These are phyloP conservation scores for Psittacara wagleri DNA, from an alignment of 2,113 vertebrate species.

Conservation along the genomic window DNA sequence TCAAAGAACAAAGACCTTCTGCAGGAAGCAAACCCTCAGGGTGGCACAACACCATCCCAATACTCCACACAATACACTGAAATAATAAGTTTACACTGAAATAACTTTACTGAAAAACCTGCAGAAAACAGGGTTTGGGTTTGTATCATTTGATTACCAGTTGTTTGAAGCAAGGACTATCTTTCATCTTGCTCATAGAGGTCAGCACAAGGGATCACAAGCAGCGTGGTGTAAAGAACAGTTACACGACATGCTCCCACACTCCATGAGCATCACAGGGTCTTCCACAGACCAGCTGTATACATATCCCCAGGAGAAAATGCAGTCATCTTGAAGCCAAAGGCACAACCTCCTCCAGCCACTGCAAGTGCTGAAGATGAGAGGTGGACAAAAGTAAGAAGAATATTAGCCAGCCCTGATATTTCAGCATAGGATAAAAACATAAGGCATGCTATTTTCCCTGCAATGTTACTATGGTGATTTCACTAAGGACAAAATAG, in stretches of 20 bases:
- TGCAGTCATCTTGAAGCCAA: background rate
- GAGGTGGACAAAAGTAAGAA: background rate
- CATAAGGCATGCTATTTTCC: background rate
- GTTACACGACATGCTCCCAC: fast-evolving
- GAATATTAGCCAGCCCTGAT: background rate
- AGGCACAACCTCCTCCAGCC: background rate
- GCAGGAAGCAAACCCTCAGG: background rate
- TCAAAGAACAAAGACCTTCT: background rate
- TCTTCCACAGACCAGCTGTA: background rate
- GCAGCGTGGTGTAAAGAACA: fast-evolving
- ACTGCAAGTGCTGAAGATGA: background rate
- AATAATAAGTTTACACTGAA: background rate
- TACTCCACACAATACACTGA: background rate
- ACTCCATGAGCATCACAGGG: fast-evolving
- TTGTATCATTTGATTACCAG: background rate
- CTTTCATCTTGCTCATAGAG: fast-evolving
- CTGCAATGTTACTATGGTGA: slow-evolving; percentile 25
- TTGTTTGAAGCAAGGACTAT: background rate
- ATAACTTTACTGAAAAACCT: background rate
- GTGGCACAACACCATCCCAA: background rate
- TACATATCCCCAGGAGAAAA: background rate
- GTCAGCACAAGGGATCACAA: background rate
- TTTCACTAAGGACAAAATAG: background rate
- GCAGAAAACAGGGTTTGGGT: background rate
- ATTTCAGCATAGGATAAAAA: background rate